A percentile compares a stretch with the other conserved stretches of the same genome.
These are phyloP conservation scores for Amphiura filiformis DNA, from an alignment of 35 echinoderm and acorn worm species.

Conservation along the genomic window DNA sequence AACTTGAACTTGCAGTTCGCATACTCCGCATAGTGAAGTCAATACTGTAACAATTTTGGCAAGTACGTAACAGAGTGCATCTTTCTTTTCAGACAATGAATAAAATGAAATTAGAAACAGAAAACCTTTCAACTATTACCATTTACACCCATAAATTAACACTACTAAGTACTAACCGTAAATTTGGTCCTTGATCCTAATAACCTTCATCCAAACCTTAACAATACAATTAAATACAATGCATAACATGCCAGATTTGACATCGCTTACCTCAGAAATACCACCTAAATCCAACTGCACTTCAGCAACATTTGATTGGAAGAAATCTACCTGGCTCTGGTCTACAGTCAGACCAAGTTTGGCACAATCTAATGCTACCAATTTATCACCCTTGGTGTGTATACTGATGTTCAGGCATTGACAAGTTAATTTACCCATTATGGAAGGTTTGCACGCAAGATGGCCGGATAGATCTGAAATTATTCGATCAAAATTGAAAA, in stretches of 20 bases:
- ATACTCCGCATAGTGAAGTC: no score
- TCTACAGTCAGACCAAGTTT: slow-evolving; percentile 33
- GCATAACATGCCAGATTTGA: not conserved
- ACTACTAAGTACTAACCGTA: no score
- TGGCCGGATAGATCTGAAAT: no score
- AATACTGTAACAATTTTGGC: no score
- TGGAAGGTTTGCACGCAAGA: no score
- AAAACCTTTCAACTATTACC: no score
- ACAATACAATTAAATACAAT: not conserved
- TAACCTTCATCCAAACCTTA: not conserved
- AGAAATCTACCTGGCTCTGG: slow-evolving; percentile 49
- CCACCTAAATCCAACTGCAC: slow-evolving; percentile 81
- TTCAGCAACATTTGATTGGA: slow-evolving; percentile 51
- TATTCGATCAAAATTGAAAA: no score
- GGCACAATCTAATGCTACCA: slow-evolving; percentile 36
- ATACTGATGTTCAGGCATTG: slow-evolving; percentile 79
- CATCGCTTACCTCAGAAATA: slow-evolving; percentile 68
- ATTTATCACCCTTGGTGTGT: slow-evolving; percentile 49
- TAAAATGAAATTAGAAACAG: no score
- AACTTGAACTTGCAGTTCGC: no score
- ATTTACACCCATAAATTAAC: no score
- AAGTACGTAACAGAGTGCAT: no score
- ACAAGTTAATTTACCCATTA: slow-evolving; percentile 78
- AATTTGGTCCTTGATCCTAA: not conserved
- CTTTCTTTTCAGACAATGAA: no score